Percentiles rank a stretch among this genome's conserved stretches.
Evolutionary conservation across 1,140 invertebrate genomes (phyloP).

Genomic region (Hetaerina americana): DNA sequence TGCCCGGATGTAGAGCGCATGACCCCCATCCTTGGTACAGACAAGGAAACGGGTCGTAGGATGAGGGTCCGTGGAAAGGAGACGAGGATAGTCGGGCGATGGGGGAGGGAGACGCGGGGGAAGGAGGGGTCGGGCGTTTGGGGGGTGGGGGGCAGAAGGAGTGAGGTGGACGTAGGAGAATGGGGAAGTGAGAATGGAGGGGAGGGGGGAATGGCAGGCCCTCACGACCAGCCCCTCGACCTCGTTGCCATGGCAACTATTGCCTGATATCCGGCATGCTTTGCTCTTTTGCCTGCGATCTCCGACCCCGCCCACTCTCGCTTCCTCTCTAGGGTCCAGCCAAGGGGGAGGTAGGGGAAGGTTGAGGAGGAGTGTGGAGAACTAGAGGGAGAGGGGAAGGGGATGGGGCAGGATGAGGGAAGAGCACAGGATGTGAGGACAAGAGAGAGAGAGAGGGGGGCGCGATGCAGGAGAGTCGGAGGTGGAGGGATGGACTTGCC

Average conservation of each 20-base stretch:
- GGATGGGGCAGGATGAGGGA: too few relatives aligned
- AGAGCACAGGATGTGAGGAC: too few relatives aligned
- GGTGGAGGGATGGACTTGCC: background rate
- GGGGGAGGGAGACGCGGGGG: background rate
- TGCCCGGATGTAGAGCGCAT: background rate
- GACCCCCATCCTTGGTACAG: background rate
- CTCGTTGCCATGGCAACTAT: background rate
- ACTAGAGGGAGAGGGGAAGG: too few relatives aligned
- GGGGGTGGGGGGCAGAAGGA: background rate
- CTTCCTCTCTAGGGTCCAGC: background rate
- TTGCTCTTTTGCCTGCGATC: background rate
- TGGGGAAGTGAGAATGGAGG: too few relatives aligned
- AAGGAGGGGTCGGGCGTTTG: background rate
- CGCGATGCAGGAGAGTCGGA: too few relatives aligned
- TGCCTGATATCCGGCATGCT: background rate
- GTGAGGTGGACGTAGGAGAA: background rate
- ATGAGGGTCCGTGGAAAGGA: too few relatives aligned
- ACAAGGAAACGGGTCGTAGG: too few relatives aligned
- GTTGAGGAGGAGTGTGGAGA: too few relatives aligned
- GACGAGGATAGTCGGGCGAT: too few relatives aligned
- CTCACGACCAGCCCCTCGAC: background rate
- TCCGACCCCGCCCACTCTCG: background rate
- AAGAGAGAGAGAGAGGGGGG: too few relatives aligned
- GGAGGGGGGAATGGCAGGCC: background rate
- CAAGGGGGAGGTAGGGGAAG: too few relatives aligned